These are phyloP conservation scores for Neotoma lepida DNA, from an alignment of 2,113 vertebrate genomes.

Conservation along the genomic window DNA sequence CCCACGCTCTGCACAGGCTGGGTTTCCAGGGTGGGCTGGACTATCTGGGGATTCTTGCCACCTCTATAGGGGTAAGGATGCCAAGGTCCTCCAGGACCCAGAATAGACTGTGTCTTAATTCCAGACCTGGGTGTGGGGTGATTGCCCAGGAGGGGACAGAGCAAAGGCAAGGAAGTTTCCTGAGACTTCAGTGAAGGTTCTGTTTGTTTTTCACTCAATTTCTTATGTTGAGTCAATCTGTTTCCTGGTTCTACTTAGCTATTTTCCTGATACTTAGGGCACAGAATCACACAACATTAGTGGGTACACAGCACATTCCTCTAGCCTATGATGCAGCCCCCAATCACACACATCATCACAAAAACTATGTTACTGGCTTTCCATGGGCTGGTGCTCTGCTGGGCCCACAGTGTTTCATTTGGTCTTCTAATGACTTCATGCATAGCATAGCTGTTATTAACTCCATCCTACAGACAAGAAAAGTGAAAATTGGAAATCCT, in stretches of 20 bases:
- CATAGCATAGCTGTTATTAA: neutral
- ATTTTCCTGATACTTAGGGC: conserved; percentile 52
- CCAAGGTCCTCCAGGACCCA: neutral
- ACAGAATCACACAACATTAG: conserved; percentile 32
- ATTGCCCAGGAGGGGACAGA: neutral
- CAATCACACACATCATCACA: neutral
- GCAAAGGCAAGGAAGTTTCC: neutral
- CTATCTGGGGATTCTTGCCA: neutral
- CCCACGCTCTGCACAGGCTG: neutral
- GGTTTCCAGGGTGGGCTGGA: neutral
- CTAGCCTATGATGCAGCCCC: neutral
- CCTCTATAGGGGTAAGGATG: neutral
- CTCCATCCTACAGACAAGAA: conserved; percentile 1
- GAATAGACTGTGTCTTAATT: neutral
- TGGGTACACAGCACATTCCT: neutral
- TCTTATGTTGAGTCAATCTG: conserved; percentile 10
- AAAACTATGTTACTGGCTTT: conserved; percentile 28
- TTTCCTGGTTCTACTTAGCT: conserved; percentile 37
- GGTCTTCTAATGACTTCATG: neutral
- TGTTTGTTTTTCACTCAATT: conserved; percentile 30
- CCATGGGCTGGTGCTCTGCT: neutral
- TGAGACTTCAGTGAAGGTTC: neutral
- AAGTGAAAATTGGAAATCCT: neutral
- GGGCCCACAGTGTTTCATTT: neutral
- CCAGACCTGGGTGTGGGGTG: neutral